Base-by-base conservation (phyloP, 2,113 vertebrate genomes). In the Sinocyclocheilus anophthalmus region DNA sequence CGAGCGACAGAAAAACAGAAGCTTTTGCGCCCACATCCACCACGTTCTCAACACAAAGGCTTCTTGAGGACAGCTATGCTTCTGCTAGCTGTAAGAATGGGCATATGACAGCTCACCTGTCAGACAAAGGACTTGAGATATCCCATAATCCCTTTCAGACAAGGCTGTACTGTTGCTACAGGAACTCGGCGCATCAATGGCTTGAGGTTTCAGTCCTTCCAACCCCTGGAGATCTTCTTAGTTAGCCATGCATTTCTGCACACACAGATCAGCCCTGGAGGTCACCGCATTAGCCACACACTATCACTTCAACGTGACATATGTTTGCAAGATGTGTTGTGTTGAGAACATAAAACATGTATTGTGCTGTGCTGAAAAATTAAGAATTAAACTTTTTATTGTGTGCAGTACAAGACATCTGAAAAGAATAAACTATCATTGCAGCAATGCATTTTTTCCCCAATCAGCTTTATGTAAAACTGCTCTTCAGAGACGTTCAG, bases 51-150 rank as follows among this genome's bases (percentile, higher is more conserved):
- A 7, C 39, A 65, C 39, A 81, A 42, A 48, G n/a, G 39, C 22
- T 45, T 81, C 39, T 22, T 30, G 9, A 65, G 42, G 59, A 67
- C 42, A 81, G 79, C 20, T 78, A 22, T 1, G 11, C 30, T 61
- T 79, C 24, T 20, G 18, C 76, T 59, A 5, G 53, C 14, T 55
- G n/a, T 39, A 16, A 16, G 57, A 80, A 61, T 78, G 18, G 53
- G 11, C 20, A 78, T 80, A 63, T 61, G 57, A 63, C 53, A 59
- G 33, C 76, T 79, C 55, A 79, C 22, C 76, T 79, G 30, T 13
- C 57, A 16, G 33, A 63, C 12, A n/a, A 63, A 80, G 55, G 14
- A 42, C 57, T 42, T 80, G 33, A 59, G 76, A 45, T 61, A 16
- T 63, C 53, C 57, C 33, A 63, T 63, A 24, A 80, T 61, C 33